Evolutionary conservation across 2,888 invertebrate species (phyloP).

Genomic region (Phyto melanocephala): DNA sequence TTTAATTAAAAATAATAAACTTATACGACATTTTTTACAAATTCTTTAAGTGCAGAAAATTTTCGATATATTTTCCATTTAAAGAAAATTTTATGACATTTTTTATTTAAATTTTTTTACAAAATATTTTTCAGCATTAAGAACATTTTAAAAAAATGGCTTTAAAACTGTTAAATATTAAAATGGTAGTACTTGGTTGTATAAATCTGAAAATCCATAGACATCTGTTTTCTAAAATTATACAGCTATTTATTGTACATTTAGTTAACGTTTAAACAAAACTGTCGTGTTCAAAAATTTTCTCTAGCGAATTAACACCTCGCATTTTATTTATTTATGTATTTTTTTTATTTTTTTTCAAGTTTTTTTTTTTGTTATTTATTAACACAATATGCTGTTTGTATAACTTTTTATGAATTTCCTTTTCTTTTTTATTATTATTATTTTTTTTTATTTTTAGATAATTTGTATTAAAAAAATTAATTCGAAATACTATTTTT

Average conservation of each 20-base stretch:
- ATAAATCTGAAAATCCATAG: background rate
- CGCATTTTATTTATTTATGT: background rate
- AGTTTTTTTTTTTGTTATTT: background rate
- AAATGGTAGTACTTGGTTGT: background rate
- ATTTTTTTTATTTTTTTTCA: background rate
- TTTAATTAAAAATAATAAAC: too few species aligned
- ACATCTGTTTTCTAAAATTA: background rate
- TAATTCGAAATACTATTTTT: background rate
- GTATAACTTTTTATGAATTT: background rate
- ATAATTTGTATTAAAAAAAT: background rate
- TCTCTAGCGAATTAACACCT: conserved; percentile 21
- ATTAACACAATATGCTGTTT: background rate
- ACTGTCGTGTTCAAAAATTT: conserved; percentile 11
- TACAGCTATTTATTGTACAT: background rate
- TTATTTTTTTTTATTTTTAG: background rate
- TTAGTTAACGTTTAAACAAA: background rate
- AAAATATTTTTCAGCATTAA: too few species aligned
- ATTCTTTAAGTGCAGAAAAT: too few species aligned
- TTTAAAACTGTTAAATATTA: background rate
- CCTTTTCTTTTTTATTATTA: background rate
- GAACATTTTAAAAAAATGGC: too few species aligned
- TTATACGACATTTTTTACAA: too few species aligned
- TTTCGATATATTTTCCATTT: too few species aligned
- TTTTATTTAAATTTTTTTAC: too few species aligned
- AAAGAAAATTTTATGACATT: too few species aligned